Base-by-base conservation (phyloP, 2,797 vertebrate genomes). In the Spinibarbus caldwelli region DNA sequence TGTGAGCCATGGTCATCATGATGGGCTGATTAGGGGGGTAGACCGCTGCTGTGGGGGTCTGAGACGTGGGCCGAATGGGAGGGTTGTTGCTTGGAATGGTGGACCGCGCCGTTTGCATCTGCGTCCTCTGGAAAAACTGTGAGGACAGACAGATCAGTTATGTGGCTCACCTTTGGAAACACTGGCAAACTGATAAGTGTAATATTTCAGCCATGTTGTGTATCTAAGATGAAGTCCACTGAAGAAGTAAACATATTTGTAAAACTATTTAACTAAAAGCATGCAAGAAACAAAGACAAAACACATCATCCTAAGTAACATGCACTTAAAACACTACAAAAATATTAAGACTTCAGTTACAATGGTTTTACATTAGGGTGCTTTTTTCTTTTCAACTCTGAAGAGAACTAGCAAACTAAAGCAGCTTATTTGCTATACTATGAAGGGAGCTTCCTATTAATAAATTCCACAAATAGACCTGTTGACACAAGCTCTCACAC, bases 81-180 rank as follows among this genome's bases (percentile, higher is more conserved):
- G 97, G 96, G 71, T 93, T 96, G 95, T 97, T 99, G 88, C 96
- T 97, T 86, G 97, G 96, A 94, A 99, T 96, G 92, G 95, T 93
- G 54, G 98, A 96, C 92, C 98, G 93, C 0, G 96, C 94, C 85
- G 97, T 96, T 95, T 99, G 98, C 93, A 99, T 97, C 92, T 97
- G 98, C 89, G 97, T 94, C 95, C 98, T 97, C 96, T 97, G 98
- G 89, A 99, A 99, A 98, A 99, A 99, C 98, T 99, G 89, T 62
- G 49, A 82, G 47, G 70, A 45, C n/a, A 64, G 36, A 49, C 47
- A 45, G n/a, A 80, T 52, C 10, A 70, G 72, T 86, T 72, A 80
- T 11, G 43, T 5, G 1, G 29, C 12, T 72, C 5, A 12, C 1
- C 9, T 19, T 52, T 38, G 31, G 17, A 36, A 29, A 45, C 4